phyloP scores from a whole-genome alignment of 1,140 invertebrate species.

The Dysdera silvatica region DNA sequence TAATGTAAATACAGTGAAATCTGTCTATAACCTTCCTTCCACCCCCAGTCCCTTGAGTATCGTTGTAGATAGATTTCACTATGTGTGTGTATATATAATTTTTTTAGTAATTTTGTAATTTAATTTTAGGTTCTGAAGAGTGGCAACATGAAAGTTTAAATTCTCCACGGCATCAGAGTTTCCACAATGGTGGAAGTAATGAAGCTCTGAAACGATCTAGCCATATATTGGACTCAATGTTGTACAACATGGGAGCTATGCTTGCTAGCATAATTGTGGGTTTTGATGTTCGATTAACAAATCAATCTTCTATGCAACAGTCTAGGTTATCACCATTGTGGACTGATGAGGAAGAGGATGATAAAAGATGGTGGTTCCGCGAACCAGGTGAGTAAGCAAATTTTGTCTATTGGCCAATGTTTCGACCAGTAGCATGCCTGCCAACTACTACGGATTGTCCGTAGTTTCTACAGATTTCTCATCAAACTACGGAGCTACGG shows the following conservation, averaged over 20 bases:
- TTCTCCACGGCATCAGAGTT: slow-evolving; percentile 9
- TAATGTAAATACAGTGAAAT: not conserved
- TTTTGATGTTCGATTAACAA: slow-evolving; percentile 80
- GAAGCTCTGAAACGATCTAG: slow-evolving; percentile 7
- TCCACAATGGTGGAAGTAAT: slow-evolving; percentile 22
- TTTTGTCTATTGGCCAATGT: too few species aligned
- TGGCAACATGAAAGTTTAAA: slow-evolving; percentile 11
- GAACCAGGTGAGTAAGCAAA: slow-evolving; percentile 19
- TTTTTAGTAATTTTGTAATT: too few species aligned
- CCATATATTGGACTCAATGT: slow-evolving; percentile 63
- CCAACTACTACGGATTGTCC: too few species aligned
- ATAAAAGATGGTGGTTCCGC: slow-evolving; percentile 40
- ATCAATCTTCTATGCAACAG: slow-evolving; percentile 66
- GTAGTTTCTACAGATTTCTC: too few species aligned
- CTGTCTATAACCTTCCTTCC: not conserved
- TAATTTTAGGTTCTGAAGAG: slow-evolving; percentile 18
- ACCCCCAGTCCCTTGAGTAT: not conserved
- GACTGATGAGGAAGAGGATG: slow-evolving; percentile 39
- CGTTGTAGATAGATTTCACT: not conserved
- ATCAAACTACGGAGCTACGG: too few species aligned
- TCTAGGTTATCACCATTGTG: slow-evolving; percentile 56
- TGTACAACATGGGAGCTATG: slow-evolving; percentile 85
- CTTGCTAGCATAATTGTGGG: slow-evolving; percentile 79
- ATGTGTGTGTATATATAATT: too few species aligned
- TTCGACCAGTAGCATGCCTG: too few species aligned